Percentiles rank a stretch among this genome's conserved stretches.
Conservation (phyloP, 2,888 invertebrate species). For the Gisinianus flammeolus region DNA sequence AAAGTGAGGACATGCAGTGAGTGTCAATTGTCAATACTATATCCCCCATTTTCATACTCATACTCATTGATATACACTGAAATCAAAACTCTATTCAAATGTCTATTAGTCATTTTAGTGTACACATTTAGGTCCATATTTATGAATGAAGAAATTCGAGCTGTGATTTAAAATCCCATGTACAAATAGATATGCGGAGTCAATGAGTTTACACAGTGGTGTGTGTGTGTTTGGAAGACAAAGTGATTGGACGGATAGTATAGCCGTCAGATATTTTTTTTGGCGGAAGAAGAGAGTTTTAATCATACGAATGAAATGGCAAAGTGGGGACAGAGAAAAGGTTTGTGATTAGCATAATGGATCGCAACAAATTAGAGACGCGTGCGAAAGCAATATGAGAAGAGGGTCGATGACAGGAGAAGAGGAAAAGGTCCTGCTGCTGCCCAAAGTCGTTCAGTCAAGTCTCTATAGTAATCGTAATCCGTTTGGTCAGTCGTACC, state of each 20-base stretch:
- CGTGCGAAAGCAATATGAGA: slow-evolving; percentile 47
- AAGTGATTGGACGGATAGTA: too few relatives aligned
- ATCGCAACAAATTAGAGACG: slow-evolving; percentile 59
- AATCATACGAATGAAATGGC: slow-evolving; percentile 28
- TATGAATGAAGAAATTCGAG: too few relatives aligned
- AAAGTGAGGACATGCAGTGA: too few relatives aligned
- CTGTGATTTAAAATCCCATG: too few relatives aligned
- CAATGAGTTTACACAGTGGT: too few relatives aligned
- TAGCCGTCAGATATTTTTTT: slow-evolving; percentile 16
- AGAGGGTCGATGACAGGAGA: slow-evolving; percentile 55
- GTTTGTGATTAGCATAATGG: slow-evolving; percentile 59
- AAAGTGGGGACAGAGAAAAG: slow-evolving; percentile 47
- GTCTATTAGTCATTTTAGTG: too few relatives aligned
- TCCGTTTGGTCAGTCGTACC: slow-evolving; percentile 31
- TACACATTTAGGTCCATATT: too few relatives aligned
- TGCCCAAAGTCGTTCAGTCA: slow-evolving; percentile 12
- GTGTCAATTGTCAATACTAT: too few relatives aligned
- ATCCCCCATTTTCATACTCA: too few relatives aligned
- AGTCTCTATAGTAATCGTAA: slow-evolving; percentile 8
- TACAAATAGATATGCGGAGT: too few relatives aligned
- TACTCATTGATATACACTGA: not conserved
- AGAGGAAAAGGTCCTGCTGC: slow-evolving; percentile 41
- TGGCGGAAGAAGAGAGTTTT: slow-evolving; percentile 27
- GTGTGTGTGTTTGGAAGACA: too few relatives aligned
- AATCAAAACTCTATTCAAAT: too few relatives aligned